Conservation (phyloP, 2,888 invertebrate genomes). For the Blomia tropicalis region DNA sequence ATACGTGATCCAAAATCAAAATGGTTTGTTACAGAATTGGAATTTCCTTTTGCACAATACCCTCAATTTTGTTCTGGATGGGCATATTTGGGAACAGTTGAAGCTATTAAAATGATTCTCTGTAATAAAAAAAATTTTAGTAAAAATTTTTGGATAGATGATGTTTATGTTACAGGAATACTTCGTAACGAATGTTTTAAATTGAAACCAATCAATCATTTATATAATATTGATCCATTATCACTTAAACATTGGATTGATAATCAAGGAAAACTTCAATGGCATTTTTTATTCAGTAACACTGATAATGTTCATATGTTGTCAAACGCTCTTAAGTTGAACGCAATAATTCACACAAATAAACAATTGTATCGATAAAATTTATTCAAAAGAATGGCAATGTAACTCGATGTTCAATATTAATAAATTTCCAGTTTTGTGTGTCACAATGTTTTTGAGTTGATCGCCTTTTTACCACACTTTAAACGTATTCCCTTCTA, state of each 20-base stretch:
- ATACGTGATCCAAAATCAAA: slow-evolving; percentile 51
- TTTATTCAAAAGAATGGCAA: too few relatives aligned
- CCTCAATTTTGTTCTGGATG: slow-evolving; percentile 66
- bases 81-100: slow-evolving; percentile 58
- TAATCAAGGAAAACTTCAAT: neutral
- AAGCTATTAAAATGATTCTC: slow-evolving; percentile 39
- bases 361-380: too few relatives aligned
- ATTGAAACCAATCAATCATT: slow-evolving; percentile 15
- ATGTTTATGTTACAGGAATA: slow-evolving; percentile 66
- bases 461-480: too few relatives aligned
- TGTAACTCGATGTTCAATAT: too few relatives aligned
- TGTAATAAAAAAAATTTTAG: slow-evolving; percentile 37
- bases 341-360: too few relatives aligned
- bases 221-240: slow-evolving; percentile 10
- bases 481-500: too few relatives aligned
- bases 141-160: slow-evolving; percentile 78
- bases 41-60: slow-evolving; percentile 47
- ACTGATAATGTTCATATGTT: neutral
- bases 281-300: neutral
- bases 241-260: slow-evolving; percentile 26
- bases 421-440: too few relatives aligned
- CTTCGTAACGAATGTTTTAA: slow-evolving; percentile 35
- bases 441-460: too few relatives aligned
- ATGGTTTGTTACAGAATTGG: slow-evolving; percentile 57
- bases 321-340: neutral